phyloP scores from a whole-genome alignment of 2,888 invertebrate species.

The Gryllus longicercus region DNA sequence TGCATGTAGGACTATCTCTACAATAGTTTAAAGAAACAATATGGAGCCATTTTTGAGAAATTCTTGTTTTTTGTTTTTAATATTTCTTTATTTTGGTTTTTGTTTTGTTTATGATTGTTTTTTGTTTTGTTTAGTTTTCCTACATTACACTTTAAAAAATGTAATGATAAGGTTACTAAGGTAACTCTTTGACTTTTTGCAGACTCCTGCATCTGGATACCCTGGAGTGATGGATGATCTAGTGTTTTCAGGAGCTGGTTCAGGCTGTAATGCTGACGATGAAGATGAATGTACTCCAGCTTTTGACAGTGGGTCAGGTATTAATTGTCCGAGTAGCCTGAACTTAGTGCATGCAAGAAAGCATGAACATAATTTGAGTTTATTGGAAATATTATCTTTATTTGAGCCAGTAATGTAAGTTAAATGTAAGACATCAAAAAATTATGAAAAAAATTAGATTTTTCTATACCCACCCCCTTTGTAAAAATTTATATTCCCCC shows the following conservation, averaged over 20 bases:
- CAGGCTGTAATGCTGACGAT: conserved; percentile 81
- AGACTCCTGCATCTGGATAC: conserved; percentile 83
- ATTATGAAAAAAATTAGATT: not conserved
- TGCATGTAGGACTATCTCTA: no score
- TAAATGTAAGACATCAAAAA: not conserved
- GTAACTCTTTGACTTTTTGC: conserved; percentile 38
- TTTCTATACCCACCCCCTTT: not conserved
- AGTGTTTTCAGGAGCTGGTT: conserved; percentile 87
- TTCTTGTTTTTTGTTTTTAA: no score
- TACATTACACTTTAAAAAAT: no score
- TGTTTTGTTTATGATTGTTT: no score
- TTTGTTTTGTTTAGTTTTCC: no score
- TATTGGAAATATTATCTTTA: no score
- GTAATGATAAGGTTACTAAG: no score
- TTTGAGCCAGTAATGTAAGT: no score
- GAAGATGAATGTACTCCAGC: conserved; percentile 87
- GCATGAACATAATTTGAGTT: no score
- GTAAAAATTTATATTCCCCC: not conserved
- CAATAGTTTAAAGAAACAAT: no score
- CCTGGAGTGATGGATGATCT: conserved; percentile 79
- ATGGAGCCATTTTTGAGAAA: no score
- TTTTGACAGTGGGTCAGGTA: conserved; percentile 75
- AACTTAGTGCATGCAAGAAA: not conserved
- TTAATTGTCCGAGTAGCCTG: not conserved
- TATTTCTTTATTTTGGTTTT: no score